Conservation (phyloP, 1,140 invertebrate genomes). For the Mercenaria mercenaria region DNA sequence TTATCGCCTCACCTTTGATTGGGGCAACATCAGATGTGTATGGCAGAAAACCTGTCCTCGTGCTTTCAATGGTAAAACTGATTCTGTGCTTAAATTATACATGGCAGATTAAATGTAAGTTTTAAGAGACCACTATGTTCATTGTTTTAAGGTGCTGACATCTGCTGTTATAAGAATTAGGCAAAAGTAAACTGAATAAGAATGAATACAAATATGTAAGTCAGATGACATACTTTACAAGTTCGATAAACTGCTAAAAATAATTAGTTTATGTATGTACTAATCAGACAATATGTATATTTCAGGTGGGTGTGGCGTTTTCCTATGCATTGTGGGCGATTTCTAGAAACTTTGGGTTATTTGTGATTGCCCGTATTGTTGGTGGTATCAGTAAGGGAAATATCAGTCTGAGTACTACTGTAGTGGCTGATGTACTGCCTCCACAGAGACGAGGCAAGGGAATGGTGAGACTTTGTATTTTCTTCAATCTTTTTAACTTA, state of each 20-base stretch:
- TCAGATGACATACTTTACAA: too few species aligned
- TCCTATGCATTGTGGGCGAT: conserved; percentile 96
- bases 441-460: conserved; percentile 94
- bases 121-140: too few species aligned
- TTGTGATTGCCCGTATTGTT: conserved; percentile 96
- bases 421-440: conserved; percentile 96
- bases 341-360: conserved; percentile 95
- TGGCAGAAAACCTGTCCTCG: conserved; percentile 94
- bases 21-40: conserved; percentile 98
- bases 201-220: too few species aligned
- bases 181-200: too few species aligned
- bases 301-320: conserved; percentile 92
- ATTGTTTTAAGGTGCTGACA: too few species aligned
- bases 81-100: too few species aligned
- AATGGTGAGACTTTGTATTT: conserved; percentile 94
- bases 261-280: too few species aligned
- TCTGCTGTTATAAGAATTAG: too few species aligned
- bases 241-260: too few species aligned
- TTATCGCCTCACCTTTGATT: conserved; percentile 96
- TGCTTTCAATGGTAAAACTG: conserved; percentile 92
- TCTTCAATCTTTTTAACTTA: too few species aligned
- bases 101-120: too few species aligned
- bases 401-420: conserved; percentile 97
- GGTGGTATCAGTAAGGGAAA: conserved; percentile 99
- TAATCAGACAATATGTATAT: too few species aligned